phyloP scores from a whole-genome alignment of 2,113 vertebrate genomes.

The Rattus rattus region DNA sequence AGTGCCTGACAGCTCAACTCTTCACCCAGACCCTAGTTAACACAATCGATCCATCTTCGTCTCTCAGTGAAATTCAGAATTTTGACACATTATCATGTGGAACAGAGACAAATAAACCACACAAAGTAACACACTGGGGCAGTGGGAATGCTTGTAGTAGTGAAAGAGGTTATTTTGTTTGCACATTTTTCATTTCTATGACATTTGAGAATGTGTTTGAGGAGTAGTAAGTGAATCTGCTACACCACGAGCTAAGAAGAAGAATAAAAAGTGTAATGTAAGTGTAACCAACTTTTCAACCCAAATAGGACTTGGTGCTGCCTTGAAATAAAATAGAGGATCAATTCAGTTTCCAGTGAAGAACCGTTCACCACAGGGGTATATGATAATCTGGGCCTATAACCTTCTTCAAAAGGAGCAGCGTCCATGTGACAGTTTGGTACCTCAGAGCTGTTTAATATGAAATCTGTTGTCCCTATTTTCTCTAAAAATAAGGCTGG shows the following conservation, averaged over 20 bases:
- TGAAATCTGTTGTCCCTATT: neutral
- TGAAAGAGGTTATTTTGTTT: neutral
- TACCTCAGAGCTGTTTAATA: neutral
- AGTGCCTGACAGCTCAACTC: constrained; percentile 49
- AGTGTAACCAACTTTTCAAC: constrained; percentile 15
- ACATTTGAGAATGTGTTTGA: neutral
- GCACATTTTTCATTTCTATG: neutral
- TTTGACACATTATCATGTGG: neutral
- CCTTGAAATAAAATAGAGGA: neutral
- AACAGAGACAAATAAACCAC: neutral
- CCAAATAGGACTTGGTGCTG: neutral
- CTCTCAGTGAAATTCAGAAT: constrained; percentile 38
- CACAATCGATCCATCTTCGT: constrained; percentile 52
- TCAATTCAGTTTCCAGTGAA: neutral
- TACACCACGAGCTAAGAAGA: neutral
- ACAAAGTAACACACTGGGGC: neutral
- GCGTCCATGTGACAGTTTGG: neutral
- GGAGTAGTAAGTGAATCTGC: neutral
- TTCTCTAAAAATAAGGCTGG: neutral
- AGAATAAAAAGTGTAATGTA: neutral
- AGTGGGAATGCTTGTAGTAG: neutral
- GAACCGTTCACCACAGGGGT: neutral
- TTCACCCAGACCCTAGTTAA: constrained; percentile 24
- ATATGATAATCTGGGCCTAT: neutral
- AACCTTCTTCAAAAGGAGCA: neutral